A percentile compares a stretch with the other conserved stretches of the same genome.
Conservation (phyloP, 2,888 invertebrate species). For the Dexiosoma caninum region DNA sequence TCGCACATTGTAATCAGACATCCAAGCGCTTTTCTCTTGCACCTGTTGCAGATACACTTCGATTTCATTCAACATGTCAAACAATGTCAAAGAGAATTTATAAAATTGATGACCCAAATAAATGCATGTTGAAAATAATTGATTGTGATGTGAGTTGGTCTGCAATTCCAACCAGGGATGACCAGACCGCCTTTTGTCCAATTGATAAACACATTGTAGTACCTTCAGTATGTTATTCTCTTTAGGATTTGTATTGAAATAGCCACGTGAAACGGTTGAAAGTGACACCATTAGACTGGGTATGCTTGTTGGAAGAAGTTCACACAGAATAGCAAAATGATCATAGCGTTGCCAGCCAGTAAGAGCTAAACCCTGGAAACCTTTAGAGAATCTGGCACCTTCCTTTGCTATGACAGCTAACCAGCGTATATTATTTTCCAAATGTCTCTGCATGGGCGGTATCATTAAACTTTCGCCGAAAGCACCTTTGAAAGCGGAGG, state of each 20-base stretch:
- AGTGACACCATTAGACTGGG: slow-evolving; percentile 83
- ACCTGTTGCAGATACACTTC: slow-evolving; percentile 75
- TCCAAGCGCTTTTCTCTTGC: slow-evolving; percentile 80
- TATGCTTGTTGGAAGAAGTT: slow-evolving; percentile 82
- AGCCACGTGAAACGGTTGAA: slow-evolving; percentile 81
- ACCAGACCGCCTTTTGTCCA: slow-evolving; percentile 75
- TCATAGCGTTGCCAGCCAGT: slow-evolving; percentile 81
- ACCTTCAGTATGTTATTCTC: slow-evolving; percentile 78
- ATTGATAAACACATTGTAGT: slow-evolving; percentile 80
- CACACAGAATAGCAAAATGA: slow-evolving; percentile 84
- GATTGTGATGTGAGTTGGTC: slow-evolving; percentile 80
- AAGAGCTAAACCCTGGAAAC: slow-evolving; percentile 75
- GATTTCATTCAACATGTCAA: slow-evolving; percentile 75
- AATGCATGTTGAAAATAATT: slow-evolving; percentile 82
- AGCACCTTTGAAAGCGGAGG: slow-evolving; percentile 87
- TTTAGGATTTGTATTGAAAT: slow-evolving; percentile 80
- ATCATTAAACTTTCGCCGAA: slow-evolving; percentile 85
- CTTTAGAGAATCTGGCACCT: slow-evolving; percentile 77
- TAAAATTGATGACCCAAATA: slow-evolving; percentile 82
- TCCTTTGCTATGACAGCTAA: slow-evolving; percentile 82
- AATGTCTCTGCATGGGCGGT: slow-evolving; percentile 83
- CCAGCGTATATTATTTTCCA: slow-evolving; percentile 86
- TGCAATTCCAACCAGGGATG: slow-evolving; percentile 81
- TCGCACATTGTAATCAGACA: slow-evolving; percentile 84
- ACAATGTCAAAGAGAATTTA: slow-evolving; percentile 77